Evolutionary conservation across 2,888 invertebrate species (phyloP).

Genomic region (Amphiduros pacificus): DNA sequence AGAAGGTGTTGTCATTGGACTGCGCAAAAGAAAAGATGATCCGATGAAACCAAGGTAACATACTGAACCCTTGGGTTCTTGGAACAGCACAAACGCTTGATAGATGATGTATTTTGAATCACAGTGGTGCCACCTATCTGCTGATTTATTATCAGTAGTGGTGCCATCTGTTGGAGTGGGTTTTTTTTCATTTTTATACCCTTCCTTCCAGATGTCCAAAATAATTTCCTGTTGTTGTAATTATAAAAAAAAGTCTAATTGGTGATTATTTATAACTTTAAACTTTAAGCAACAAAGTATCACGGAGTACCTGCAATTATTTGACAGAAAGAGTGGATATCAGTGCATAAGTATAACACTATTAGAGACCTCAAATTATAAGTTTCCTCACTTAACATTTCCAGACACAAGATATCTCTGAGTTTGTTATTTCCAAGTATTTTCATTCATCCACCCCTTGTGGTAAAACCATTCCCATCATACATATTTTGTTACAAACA

Average conservation of each 20-base stretch:
- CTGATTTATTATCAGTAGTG: too few relatives aligned
- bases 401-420: too few relatives aligned
- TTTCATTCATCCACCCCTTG: too few relatives aligned
- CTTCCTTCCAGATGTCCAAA: neutral
- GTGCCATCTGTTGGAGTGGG: too few relatives aligned
- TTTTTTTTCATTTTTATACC: neutral
- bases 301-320: neutral
- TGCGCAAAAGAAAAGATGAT: conserved; percentile 64
- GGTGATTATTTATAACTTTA: too few relatives aligned
- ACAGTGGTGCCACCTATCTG: neutral
- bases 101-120: conserved; percentile 11
- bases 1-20: conserved; percentile 89
- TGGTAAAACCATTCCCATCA: too few relatives aligned
- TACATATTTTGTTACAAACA: too few relatives aligned
- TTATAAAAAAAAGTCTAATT: neutral
- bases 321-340: neutral
- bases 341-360: neutral
- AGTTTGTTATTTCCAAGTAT: too few relatives aligned
- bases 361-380: neutral
- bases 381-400: too few relatives aligned
- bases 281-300: too few relatives aligned
- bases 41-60: conserved; percentile 25
- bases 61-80: neutral
- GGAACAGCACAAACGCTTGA: neutral
- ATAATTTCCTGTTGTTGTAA: neutral